Percentiles rank a stretch among this genome's conserved stretches.
Conservation (phyloP, 92 coral and sea anemone species). For the Epizoanthus ramosus region DNA sequence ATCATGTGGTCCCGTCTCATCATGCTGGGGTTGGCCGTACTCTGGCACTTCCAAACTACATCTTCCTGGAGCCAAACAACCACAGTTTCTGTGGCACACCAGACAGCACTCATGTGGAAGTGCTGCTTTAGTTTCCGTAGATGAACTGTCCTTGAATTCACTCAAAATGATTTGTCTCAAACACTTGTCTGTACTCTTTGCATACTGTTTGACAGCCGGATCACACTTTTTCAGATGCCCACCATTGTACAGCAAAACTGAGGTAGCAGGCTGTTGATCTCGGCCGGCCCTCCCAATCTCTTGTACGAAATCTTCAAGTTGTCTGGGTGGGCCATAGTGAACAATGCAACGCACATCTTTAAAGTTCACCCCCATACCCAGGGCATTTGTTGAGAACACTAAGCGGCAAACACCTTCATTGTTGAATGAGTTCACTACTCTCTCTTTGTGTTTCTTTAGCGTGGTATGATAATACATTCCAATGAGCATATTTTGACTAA, state of each 20-base stretch:
- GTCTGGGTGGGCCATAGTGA: constrained; percentile 67
- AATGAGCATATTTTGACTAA: constrained; percentile 32
- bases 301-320: constrained; percentile 59
- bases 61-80: too few relatives aligned
- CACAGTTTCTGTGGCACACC: too few relatives aligned
- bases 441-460: constrained; percentile 44
- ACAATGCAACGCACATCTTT: constrained; percentile 56
- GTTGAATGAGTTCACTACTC: constrained; percentile 25
- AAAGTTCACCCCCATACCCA: constrained; percentile 73
- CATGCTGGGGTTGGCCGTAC: too few relatives aligned
- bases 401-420: constrained; percentile 55
- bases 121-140: too few relatives aligned
- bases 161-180: constrained; percentile 34
- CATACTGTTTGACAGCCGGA: constrained; percentile 41
- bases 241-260: constrained; percentile 50
- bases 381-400: constrained; percentile 66
- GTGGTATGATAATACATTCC: constrained; percentile 68
- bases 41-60: too few relatives aligned
- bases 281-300: constrained; percentile 67
- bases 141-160: background rate
- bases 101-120: too few relatives aligned
- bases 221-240: constrained; percentile 63
- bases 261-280: constrained; percentile 58
- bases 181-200: constrained; percentile 46
- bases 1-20: too few relatives aligned